These are phyloP conservation scores for Drosophila ironensis DNA, from an alignment of 1,140 invertebrate genomes.

Conservation along the genomic window DNA sequence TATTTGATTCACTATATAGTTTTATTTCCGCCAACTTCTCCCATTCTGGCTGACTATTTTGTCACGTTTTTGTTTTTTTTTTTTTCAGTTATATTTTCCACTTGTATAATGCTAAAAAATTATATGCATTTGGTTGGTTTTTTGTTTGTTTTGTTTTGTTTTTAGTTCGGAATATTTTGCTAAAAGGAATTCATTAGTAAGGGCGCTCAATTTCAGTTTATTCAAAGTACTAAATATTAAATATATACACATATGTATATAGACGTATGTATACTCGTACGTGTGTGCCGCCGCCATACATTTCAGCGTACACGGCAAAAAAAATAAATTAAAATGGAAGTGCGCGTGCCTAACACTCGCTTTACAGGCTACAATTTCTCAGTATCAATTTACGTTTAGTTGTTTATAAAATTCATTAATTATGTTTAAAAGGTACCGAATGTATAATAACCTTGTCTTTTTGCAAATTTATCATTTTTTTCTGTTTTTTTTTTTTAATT, in stretches of 20 bases:
- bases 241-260: slow-evolving; percentile 37
- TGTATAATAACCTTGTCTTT: slow-evolving; percentile 62
- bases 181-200: slow-evolving; percentile 78
- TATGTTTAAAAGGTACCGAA: slow-evolving; percentile 81
- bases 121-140: slow-evolving; percentile 67
- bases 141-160: slow-evolving; percentile 10
- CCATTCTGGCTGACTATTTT: slow-evolving; percentile 54
- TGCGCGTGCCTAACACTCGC: slow-evolving; percentile 53
- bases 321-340: slow-evolving; percentile 74
- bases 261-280: slow-evolving; percentile 17
- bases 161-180: slow-evolving; percentile 67
- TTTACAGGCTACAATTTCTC: slow-evolving; percentile 76
- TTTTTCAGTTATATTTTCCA: slow-evolving; percentile 47
- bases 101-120: slow-evolving; percentile 79
- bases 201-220: slow-evolving; percentile 75
- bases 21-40: slow-evolving; percentile 47
- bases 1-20: slow-evolving; percentile 58
- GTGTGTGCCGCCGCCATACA: too few relatives aligned
- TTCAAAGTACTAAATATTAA: slow-evolving; percentile 71
- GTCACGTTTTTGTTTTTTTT: slow-evolving; percentile 43
- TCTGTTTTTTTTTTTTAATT: too few relatives aligned
- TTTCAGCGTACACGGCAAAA: slow-evolving; percentile 12
- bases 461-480: slow-evolving; percentile 19
- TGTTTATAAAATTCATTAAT: slow-evolving; percentile 72
- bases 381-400: slow-evolving; percentile 48